Base-by-base conservation (phyloP, 2,797 vertebrate species). In the Molossus alvarezi region DNA sequence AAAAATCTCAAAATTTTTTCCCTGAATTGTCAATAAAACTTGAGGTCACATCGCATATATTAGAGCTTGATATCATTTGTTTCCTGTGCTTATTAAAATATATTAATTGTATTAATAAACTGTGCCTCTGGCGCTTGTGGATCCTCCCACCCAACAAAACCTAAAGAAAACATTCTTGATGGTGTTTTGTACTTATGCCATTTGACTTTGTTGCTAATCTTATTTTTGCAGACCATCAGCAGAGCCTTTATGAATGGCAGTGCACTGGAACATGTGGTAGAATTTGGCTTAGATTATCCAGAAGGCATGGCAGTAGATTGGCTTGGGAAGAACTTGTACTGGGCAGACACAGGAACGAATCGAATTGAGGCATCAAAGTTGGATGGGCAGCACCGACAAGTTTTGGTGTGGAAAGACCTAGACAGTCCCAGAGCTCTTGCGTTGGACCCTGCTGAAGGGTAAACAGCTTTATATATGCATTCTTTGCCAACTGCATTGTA, bases 231-330 rank as follows among this genome's bases (percentile, higher is more conserved):
- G 99, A 99, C 99, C 75, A 99, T 99, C 98, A 99, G 99, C 95
- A 99, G 99, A 88, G 99, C 99, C 0, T 99, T 99, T 96, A 99
- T 99, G 99, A 99, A 99, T 11, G 99, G 99, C 96, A 99, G 99
- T 0, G 99, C 99, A 0, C 98, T 99, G 98, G 99, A 99, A 72
- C 99, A 99, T 0, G 99, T 99, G 21, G 99, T 99, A 83, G 99
- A 99, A 98, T 99, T 99, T 0, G 99, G 99, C 3, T 97, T 99
- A 97, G 99, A 99, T 98, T 99, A 99, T 81, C 99, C 99, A 0
- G 99, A 99, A 97, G 99, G 99, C 45, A 99, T 99, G 99, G 99
- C 99, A 0, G 99, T 99, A 76, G 99, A 99, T 97, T 99, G 99
- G 99, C 98, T 99, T 97, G 99, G 99, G 13, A 99, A 99, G 98